Evolutionary conservation across 2,797 vertebrate genomes (phyloP).

Genomic region (Xiphophorus birchmanni): DNA sequence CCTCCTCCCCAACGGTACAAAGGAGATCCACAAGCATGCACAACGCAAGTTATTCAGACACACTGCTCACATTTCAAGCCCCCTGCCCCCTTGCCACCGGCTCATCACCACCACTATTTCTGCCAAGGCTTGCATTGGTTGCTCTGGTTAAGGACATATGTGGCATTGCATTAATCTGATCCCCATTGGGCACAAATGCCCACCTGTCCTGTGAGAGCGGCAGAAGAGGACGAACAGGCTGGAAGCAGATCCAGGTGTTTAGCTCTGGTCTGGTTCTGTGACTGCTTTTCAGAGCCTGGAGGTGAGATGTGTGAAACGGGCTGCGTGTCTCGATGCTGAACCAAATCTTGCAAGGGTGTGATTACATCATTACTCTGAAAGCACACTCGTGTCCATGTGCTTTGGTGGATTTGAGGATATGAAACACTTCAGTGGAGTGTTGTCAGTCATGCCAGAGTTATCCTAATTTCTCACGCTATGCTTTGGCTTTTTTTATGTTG

Average conservation of each 20-base stretch:
- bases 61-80: constrained; percentile 71
- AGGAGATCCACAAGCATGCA: constrained; percentile 74
- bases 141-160: constrained; percentile 57
- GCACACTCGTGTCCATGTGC: constrained; percentile 27
- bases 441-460: constrained; percentile 29
- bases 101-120: constrained; percentile 75
- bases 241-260: constrained; percentile 68
- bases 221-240: constrained; percentile 34
- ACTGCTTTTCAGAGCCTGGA: constrained; percentile 46
- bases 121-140: constrained; percentile 56
- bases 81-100: constrained; percentile 64
- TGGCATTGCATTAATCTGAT: constrained; percentile 59
- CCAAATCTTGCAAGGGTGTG: constrained; percentile 14
- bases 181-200: constrained; percentile 60
- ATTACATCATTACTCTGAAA: constrained; percentile 38
- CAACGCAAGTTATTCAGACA: constrained; percentile 58
- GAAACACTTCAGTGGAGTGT: constrained; percentile 35
- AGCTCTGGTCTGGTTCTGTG: constrained; percentile 34
- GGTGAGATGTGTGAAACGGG: constrained; percentile 37
- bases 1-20: constrained; percentile 79
- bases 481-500: constrained; percentile 33
- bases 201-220: constrained; percentile 35
- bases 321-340: constrained; percentile 13
- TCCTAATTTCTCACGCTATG: constrained; percentile 28
- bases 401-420: constrained; percentile 36